Conservation (phyloP, 2,888 invertebrate species). For the Pseudococcus viburni region DNA sequence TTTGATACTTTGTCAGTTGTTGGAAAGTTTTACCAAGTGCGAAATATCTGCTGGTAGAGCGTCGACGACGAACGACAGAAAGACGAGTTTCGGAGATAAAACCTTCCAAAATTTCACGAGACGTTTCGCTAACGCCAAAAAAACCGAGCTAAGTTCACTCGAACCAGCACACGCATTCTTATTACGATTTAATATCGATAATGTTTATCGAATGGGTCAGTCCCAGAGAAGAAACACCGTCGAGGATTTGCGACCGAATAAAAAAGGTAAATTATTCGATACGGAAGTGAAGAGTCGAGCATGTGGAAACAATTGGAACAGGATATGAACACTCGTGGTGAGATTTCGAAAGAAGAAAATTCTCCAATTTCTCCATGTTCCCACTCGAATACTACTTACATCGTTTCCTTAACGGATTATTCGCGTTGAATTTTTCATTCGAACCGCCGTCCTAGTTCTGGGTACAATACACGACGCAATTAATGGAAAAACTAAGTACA, state of each 20-base stretch:
- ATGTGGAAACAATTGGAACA: constrained; percentile 28
- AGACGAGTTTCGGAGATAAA: not conserved
- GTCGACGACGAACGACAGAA: not conserved
- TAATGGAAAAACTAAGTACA: constrained; percentile 7
- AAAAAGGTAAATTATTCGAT: constrained; percentile 22
- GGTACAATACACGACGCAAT: not conserved
- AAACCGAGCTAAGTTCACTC: not conserved
- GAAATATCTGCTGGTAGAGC: not conserved
- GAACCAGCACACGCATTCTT: not conserved
- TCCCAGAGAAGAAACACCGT: too few relatives aligned
- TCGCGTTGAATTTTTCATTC: not conserved
- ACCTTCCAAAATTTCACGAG: not conserved
- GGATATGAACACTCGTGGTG: constrained; percentile 10
- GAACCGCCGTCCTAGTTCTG: not conserved
- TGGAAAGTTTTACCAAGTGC: constrained; percentile 16
- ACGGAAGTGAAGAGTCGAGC: constrained; percentile 6
- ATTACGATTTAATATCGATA: constrained; percentile 3
- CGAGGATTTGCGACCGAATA: not conserved
- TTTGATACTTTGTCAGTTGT: not conserved
- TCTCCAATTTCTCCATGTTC: not conserved
- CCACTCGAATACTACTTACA: not conserved
- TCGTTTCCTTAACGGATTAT: not conserved
- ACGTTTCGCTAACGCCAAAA: not conserved
- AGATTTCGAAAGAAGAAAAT: not conserved
- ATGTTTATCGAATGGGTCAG: constrained; percentile 9